Evolutionary conservation across 2,113 vertebrate genomes (phyloP).

Genomic region (Tyto alba): DNA sequence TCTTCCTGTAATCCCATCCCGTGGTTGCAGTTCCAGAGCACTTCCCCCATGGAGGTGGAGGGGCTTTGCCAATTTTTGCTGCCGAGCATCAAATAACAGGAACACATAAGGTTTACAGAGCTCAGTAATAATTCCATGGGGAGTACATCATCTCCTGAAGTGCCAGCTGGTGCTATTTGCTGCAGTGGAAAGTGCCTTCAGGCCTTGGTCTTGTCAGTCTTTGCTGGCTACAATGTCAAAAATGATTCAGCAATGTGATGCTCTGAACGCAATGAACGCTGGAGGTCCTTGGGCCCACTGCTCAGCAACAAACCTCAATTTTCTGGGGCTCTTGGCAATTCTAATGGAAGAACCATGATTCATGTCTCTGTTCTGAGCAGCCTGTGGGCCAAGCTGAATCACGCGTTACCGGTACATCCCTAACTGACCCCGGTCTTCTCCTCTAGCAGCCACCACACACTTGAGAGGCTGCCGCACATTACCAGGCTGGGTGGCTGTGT

Average conservation of each 20-base stretch:
- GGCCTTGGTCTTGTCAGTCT: not conserved
- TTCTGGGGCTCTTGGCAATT: not conserved
- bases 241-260: not conserved
- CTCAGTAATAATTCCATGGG: not conserved
- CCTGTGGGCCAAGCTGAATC: not conserved
- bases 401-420: not conserved
- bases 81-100: not conserved
- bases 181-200: not conserved
- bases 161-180: not conserved
- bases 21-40: not conserved
- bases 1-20: not conserved
- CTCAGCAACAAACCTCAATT: not conserved
- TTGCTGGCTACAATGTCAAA: not conserved
- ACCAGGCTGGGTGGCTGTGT: not conserved
- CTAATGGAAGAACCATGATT: not conserved
- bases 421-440: not conserved
- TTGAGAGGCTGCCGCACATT: fast-evolving
- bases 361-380: not conserved
- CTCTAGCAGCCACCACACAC: not conserved
- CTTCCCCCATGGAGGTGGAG: not conserved
- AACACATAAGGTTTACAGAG: not conserved
- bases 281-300: not conserved
- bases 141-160: not conserved
- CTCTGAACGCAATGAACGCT: not conserved
- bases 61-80: not conserved